Conservation (phyloP, 92 coral and sea anemone species). For the Plumapathes pennacea region DNA sequence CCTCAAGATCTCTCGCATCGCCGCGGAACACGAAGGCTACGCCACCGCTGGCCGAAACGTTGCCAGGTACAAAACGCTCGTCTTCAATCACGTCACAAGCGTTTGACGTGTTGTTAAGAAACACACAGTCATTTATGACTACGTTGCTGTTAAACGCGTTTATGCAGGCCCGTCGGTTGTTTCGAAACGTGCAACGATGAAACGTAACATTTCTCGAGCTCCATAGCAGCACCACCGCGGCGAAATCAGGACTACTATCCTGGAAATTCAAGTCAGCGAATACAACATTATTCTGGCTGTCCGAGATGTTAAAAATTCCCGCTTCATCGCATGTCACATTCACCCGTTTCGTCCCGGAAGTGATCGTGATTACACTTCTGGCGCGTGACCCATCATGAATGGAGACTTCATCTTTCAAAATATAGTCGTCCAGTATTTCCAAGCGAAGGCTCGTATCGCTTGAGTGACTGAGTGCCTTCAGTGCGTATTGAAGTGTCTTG, state of each 20-base stretch:
- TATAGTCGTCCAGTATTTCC: too few relatives aligned
- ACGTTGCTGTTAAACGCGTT: constrained; percentile 73
- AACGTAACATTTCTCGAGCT: constrained; percentile 57
- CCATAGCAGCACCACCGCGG: constrained; percentile 66
- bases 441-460: too few relatives aligned
- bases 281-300: too few relatives aligned
- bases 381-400: too few relatives aligned
- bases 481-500: constrained; percentile 49
- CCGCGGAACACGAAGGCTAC: constrained; percentile 50
- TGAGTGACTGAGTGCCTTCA: constrained; percentile 34
- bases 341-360: too few relatives aligned
- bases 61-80: constrained; percentile 31
- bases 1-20: constrained; percentile 10
- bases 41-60: constrained; percentile 59
- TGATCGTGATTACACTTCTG: too few relatives aligned
- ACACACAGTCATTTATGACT: constrained; percentile 40
- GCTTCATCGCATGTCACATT: too few relatives aligned
- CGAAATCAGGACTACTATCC: constrained; percentile 45
- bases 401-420: too few relatives aligned
- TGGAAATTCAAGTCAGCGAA: too few relatives aligned
- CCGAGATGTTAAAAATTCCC: too few relatives aligned
- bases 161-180: constrained; percentile 67
- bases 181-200: constrained; percentile 51
- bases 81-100: constrained; percentile 3
- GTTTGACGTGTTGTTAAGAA: constrained; percentile 66